Evolutionary conservation across 2,113 vertebrate species (phyloP), one percentile per base, ranked within the genome.

Genomic region (Nothoprocta perdicaria): DNA sequence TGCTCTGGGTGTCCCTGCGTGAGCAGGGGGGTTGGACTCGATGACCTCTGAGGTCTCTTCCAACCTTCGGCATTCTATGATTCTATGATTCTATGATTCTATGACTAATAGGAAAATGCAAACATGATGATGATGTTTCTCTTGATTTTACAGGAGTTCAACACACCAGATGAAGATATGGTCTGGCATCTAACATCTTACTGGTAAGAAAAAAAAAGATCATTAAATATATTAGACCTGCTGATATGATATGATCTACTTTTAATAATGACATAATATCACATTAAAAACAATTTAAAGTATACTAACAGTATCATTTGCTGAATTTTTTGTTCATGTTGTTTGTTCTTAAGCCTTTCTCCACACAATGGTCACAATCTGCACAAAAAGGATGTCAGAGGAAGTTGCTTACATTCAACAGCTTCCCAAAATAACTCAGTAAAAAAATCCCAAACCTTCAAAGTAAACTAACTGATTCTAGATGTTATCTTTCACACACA

Each of bases 181-280:
- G 91, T 90, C 82, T 48, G 57, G 76, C 80, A 66, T 43, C 33
- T 46, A 67, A 45, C 6, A 43, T 50, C 55, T 77, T 69, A 40
- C 2, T 14, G 95, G 94, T 97, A 95, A 92, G 89, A 80, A 84
- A 50, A 73, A 26, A 50, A 73, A 29, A 46, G 2, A 16, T 77
- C 0, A 38, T 31, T 3, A 63, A 18, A 38, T 46, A 65, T 21
- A 3, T 72, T 72, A 4, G 80, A 45, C 26, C 9, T 38, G 8
- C 8, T 38, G 35, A 38, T 38, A 38, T 38, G 35, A 6, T 61
- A 43, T 23, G 33, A 68, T 14, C 2, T 1, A 78, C 75, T 21
- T 27, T 68, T 52, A 80, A 60, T 84, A 84, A 75, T 48, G 8
- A 21, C 1, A 0, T 33, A 71, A 48, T 23, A 43, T 2, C 7